Conservation (phyloP, 2,888 invertebrate genomes). For the Apamea monoglypha region DNA sequence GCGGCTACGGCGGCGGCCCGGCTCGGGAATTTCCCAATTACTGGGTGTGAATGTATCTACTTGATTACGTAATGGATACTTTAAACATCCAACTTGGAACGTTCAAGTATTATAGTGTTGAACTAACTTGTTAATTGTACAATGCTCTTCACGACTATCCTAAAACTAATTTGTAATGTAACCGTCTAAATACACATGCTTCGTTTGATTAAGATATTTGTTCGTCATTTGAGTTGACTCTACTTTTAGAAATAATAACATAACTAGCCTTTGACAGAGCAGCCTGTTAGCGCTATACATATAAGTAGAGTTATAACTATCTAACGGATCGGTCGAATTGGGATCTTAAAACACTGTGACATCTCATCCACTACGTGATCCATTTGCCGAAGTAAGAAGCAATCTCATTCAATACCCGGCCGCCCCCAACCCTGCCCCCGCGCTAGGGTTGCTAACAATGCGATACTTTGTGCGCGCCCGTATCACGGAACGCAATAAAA, state of each 20-base stretch:
- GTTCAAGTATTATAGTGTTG: conserved; percentile 50
- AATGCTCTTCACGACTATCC: conserved; percentile 32
- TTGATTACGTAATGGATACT: conserved; percentile 84
- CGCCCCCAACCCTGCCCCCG: conserved; percentile 72
- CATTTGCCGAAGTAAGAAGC: conserved; percentile 91
- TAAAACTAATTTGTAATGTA: conserved; percentile 39
- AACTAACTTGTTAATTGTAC: conserved; percentile 49
- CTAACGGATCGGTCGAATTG: conserved; percentile 86
- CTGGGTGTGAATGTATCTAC: conserved; percentile 87
- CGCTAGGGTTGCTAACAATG: conserved; percentile 86
- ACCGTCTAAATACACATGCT: conserved; percentile 17
- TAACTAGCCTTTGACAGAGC: conserved; percentile 38
- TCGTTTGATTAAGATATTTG: conserved; percentile 18
- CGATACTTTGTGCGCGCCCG: conserved; percentile 84
- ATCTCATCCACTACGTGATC: conserved; percentile 91
- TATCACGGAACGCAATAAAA: conserved; percentile 88
- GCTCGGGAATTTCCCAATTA: conserved; percentile 90
- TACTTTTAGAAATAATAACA: conserved; percentile 15
- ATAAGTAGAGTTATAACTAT: conserved; percentile 75
- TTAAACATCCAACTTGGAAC: conserved; percentile 64
- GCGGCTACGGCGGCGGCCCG: conserved; percentile 79
- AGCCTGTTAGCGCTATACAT: conserved; percentile 52
- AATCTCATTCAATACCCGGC: conserved; percentile 90
- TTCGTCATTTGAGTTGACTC: conserved; percentile 17
- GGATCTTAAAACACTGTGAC: conserved; percentile 91